Conservation (phyloP, 2,888 invertebrate species). For the Gari tellinella region DNA sequence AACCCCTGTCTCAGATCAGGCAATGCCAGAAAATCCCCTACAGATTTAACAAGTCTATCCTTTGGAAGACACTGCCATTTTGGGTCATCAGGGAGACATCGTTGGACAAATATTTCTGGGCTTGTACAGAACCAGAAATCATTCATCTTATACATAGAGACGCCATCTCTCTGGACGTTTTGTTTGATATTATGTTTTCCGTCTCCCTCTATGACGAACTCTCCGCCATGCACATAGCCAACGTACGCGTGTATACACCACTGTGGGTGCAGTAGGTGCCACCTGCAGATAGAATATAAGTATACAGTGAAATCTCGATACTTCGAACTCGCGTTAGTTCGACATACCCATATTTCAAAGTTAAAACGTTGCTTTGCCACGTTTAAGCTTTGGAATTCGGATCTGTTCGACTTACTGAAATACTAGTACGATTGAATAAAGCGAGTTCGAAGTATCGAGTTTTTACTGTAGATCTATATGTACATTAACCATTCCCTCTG, state of each 20-base stretch:
- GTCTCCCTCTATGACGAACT: slow-evolving; percentile 21
- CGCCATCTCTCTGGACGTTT: slow-evolving; percentile 2
- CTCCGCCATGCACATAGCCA: slow-evolving; percentile 26
- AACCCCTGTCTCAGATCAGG: slow-evolving; percentile 30
- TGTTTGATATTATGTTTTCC: not conserved
- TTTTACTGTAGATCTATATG: no score
- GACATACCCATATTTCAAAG: no score
- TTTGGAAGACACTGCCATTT: slow-evolving; percentile 20
- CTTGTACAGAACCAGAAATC: slow-evolving; percentile 42
- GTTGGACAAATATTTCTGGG: slow-evolving; percentile 24
- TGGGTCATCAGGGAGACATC: slow-evolving; percentile 26
- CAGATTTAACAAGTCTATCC: slow-evolving; percentile 2
- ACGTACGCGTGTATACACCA: slow-evolving; percentile 23
- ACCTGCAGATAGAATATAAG: no score
- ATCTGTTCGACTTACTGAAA: not conserved
- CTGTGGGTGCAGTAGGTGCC: slow-evolving; percentile 32
- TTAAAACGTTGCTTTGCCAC: no score
- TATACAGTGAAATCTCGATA: no score
- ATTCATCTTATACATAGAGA: slow-evolving; percentile 10
- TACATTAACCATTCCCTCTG: no score
- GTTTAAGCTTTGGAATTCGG: no score
- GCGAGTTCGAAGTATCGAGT: no score
- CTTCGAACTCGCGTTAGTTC: no score
- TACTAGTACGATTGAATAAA: no score
- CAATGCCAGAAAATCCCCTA: slow-evolving; percentile 11